phyloP scores from a whole-genome alignment of 2,888 invertebrate species.

The Cryptus viduatorius region DNA sequence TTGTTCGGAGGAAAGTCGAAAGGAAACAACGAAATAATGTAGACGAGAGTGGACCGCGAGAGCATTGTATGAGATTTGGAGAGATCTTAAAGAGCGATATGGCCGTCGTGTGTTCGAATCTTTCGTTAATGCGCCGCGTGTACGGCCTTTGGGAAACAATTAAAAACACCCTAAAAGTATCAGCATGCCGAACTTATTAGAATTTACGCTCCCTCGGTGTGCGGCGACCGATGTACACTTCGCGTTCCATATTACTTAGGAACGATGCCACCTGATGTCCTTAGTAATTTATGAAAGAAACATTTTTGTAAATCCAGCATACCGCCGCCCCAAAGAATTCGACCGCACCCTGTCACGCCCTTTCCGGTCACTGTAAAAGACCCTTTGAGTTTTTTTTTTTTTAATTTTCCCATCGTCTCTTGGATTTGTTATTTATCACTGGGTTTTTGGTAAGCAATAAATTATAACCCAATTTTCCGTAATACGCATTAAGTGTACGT shows the following conservation, averaged over 20 bases:
- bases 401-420: slow-evolving; percentile 15
- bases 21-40: slow-evolving; percentile 28
- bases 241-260: slow-evolving; percentile 32
- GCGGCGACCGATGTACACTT: slow-evolving; percentile 52
- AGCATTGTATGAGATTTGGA: slow-evolving; percentile 55
- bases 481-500: too few relatives aligned
- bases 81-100: slow-evolving; percentile 58
- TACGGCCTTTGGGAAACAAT: slow-evolving; percentile 72
- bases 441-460: slow-evolving; percentile 4
- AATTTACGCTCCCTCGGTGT: slow-evolving; percentile 68
- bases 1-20: slow-evolving; percentile 28
- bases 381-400: not conserved
- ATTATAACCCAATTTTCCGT: slow-evolving; percentile 5
- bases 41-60: slow-evolving; percentile 4
- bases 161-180: slow-evolving; percentile 70
- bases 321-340: slow-evolving; percentile 30
- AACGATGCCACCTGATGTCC: slow-evolving; percentile 28
- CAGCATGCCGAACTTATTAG: slow-evolving; percentile 70
- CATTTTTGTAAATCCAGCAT: slow-evolving; percentile 62
- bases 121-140: slow-evolving; percentile 42
- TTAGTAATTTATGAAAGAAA: slow-evolving; percentile 61
- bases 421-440: slow-evolving; percentile 19
- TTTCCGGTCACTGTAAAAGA: slow-evolving; percentile 27
- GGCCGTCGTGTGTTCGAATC: slow-evolving; percentile 44
- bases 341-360: slow-evolving; percentile 52